Base-by-base conservation (phyloP, 2,113 vertebrate species). In the Terrapene triunguis region DNA sequence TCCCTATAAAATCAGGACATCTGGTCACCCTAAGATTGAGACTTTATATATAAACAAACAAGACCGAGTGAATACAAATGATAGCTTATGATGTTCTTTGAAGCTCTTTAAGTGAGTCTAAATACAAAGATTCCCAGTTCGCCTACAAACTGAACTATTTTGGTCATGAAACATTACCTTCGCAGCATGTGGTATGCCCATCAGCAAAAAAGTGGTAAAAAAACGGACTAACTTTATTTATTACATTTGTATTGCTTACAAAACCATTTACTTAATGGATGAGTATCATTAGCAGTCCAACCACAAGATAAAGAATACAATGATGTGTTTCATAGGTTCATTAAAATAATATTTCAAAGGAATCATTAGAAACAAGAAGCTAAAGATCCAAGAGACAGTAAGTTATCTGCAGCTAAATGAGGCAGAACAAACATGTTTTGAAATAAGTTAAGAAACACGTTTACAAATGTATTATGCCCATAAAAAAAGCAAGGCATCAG, bases 251-350 rank as follows among this genome's bases (percentile, higher is more conserved):
- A 98, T 98, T 98, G 98, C 98, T 99, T 98, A 98, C 98, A 98
- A 99, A 99, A 98, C 98, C 98, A 99, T 99, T 99, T 99, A 99
- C 98, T 98, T 99, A 99, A 99, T 99, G 98, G 98, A 99, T 99
- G 98, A 98, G 98, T 98, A 98, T 98, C 99, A 99, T 99, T 99
- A 99, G 98, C 96, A 98, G 98, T 98, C 98, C 98, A 98, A 98
- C 98, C 98, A 98, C 98, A 98, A 98, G 98, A 99, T 98, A 98
- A 98, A 98, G 97, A 98, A 98, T 98, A 98, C 98, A 99, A 98
- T 98, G 99, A 99, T 98, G 98, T 99, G 99, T 98, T 98, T 98
- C 98, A 98, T 98, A 98, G 98, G 97, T 99, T 99, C 99, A 99
- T 99, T 99, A 99, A 98, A 99, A 98, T 98, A 98, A 99, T 98